A percentile compares a stretch with the other conserved stretches of the same genome.
These are phyloP conservation scores for Branchellion lobata DNA, from an alignment of 2,888 invertebrate genomes.

Conservation along the genomic window DNA sequence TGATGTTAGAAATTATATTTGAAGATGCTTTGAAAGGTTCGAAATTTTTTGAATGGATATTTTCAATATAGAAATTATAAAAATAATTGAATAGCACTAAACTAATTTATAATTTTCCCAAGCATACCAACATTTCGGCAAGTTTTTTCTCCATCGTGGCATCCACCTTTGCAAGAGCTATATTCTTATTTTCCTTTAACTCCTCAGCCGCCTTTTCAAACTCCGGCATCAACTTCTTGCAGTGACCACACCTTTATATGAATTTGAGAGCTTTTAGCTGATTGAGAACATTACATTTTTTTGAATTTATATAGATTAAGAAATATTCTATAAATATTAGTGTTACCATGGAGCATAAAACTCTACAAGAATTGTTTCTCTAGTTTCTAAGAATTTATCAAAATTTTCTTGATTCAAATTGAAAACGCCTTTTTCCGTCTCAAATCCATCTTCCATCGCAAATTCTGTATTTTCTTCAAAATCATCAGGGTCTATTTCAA, in stretches of 20 bases:
- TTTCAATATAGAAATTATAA: no score
- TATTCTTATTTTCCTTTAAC: conserved; percentile 59
- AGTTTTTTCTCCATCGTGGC: conserved; percentile 64
- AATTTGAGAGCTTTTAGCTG: background rate
- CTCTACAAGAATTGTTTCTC: conserved; percentile 63
- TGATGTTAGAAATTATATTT: no score
- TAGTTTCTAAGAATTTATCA: conserved; percentile 61
- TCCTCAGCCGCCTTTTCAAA: conserved; percentile 66
- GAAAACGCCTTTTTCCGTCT: conserved; percentile 62
- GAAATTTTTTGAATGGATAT: no score
- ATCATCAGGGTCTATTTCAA: background rate
- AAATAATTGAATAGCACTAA: no score
- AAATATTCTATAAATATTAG: conserved; percentile 41
- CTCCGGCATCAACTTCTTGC: conserved; percentile 65
- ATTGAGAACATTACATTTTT: background rate
- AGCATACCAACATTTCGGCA: conserved; percentile 52
- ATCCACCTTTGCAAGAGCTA: conserved; percentile 66
- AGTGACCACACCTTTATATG: conserved; percentile 64
- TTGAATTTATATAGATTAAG: conserved; percentile 2
- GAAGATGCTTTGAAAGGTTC: no score
- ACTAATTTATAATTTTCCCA: no score
- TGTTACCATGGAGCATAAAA: conserved; percentile 61
- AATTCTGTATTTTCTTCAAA: background rate
- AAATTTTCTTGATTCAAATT: conserved; percentile 64
- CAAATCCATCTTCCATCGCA: background rate